phyloP scores from a whole-genome alignment of 23 tunicate genomes.

The Trididemnum clinides region DNA sequence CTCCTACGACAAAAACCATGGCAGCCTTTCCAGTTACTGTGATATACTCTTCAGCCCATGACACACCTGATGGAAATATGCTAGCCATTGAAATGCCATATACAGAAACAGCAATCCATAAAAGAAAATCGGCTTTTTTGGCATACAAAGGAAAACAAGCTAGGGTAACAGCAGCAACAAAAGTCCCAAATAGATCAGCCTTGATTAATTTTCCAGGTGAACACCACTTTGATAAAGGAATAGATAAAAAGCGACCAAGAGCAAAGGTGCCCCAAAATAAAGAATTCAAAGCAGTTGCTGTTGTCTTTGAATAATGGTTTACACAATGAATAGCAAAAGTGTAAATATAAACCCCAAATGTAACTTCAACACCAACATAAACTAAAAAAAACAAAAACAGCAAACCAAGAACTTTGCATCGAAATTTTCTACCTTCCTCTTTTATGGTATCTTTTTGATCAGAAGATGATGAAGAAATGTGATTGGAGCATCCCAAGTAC shows the following conservation, averaged over 20 bases:
- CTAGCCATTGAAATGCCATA: constrained; percentile 91
- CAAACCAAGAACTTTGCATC: constrained; percentile 42
- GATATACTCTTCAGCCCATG: constrained; percentile 85
- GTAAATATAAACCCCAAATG: constrained; percentile 68
- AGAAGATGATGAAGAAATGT: not conserved
- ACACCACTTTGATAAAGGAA: constrained; percentile 52
- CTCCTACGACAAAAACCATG: constrained; percentile 70
- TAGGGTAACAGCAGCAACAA: constrained; percentile 38
- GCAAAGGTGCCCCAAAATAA: constrained; percentile 85
- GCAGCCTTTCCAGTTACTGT: constrained; percentile 85
- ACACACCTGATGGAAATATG: constrained; percentile 78
- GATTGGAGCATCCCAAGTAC: constrained; percentile 27
- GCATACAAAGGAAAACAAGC: constrained; percentile 53
- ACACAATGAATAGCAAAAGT: constrained; percentile 58
- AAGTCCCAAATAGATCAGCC: constrained; percentile 58
- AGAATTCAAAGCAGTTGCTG: constrained; percentile 48
- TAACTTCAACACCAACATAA: constrained; percentile 80
- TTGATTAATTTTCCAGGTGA: constrained; percentile 30
- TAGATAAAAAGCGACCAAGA: constrained; percentile 60
- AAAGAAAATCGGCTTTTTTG: constrained; percentile 29
- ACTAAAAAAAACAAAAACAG: constrained; percentile 57
- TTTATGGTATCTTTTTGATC: constrained; percentile 62
- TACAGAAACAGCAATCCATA: constrained; percentile 60
- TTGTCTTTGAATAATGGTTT: constrained; percentile 57
- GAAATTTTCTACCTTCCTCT: constrained; percentile 55